A percentile compares a stretch with the other conserved stretches of the same genome.
These are phyloP conservation scores for Drosophila affinis DNA, from an alignment of 2,888 invertebrate genomes.

Conservation along the genomic window DNA sequence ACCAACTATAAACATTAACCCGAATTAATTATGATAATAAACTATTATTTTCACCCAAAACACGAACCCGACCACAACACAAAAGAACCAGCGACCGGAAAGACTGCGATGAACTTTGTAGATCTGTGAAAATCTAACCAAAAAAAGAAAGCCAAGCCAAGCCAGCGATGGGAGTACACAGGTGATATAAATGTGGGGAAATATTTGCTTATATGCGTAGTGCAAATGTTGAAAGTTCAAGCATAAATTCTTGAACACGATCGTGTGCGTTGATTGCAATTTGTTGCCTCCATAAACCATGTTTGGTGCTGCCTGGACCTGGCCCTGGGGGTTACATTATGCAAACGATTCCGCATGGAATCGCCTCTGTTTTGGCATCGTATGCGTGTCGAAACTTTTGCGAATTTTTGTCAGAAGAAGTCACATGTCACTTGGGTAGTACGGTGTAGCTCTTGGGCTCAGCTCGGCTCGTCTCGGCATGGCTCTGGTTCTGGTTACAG, in stretches of 20 bases:
- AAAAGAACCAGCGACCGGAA: slow-evolving; percentile 72
- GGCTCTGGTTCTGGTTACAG: slow-evolving; percentile 48
- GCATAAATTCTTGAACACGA: background rate
- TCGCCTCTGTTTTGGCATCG: background rate
- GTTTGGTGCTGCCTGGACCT: slow-evolving; percentile 1
- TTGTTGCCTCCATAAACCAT: slow-evolving; percentile 19
- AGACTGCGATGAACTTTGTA: slow-evolving; percentile 41
- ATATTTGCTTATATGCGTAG: background rate
- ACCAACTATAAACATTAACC: slow-evolving; percentile 56
- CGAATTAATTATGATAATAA: slow-evolving; percentile 73
- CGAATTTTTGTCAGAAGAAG: slow-evolving; percentile 43
- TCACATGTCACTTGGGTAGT: slow-evolving; percentile 46
- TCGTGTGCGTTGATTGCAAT: slow-evolving; percentile 9
- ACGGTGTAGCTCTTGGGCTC: slow-evolving; percentile 3
- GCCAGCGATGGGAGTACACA: background rate
- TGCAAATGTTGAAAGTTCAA: background rate
- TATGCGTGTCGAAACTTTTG: slow-evolving; percentile 34
- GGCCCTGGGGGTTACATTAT: slow-evolving; percentile 7
- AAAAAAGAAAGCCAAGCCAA: slow-evolving; percentile 51
- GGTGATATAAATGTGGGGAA: slow-evolving; percentile 30
- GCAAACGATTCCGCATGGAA: background rate
- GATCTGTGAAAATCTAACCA: slow-evolving; percentile 20
- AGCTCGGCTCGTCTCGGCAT: background rate
- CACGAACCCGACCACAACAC: slow-evolving; percentile 24
- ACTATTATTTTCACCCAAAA: slow-evolving; percentile 72